Conservation (phyloP, 2,113 vertebrate genomes). For the Pyrgilauda ruficollis region DNA sequence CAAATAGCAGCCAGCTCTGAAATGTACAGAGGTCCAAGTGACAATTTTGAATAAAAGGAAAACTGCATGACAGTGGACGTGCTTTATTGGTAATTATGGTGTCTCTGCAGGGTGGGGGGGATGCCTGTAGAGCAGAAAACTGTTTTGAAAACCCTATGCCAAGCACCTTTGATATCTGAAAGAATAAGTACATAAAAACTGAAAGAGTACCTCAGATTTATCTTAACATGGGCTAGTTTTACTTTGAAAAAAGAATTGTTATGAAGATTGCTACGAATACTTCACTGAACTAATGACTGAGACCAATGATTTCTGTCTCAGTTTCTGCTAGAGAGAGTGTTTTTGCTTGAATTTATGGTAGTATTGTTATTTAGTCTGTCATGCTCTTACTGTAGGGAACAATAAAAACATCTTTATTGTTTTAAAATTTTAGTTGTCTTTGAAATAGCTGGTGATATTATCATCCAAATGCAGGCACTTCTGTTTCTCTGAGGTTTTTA, state of each 20-base stretch:
- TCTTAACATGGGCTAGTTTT: not conserved
- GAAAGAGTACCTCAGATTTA: not conserved
- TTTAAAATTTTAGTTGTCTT: conserved; percentile 58
- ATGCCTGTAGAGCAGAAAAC: not conserved
- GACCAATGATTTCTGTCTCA: not conserved
- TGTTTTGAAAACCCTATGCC: not conserved
- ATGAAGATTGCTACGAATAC: not conserved
- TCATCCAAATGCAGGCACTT: conserved; percentile 41
- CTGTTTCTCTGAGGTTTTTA: conserved; percentile 48
- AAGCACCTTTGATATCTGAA: not conserved
- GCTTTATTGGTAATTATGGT: not conserved
- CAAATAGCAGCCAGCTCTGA: not conserved
- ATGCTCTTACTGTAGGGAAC: conserved; percentile 36
- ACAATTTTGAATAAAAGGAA: not conserved
- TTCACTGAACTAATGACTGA: not conserved
- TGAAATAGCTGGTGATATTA: conserved; percentile 35
- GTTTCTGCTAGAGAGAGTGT: not conserved
- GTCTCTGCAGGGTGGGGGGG: not conserved
- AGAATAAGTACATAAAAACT: not conserved
- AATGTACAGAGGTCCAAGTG: not conserved
- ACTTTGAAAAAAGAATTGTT: conserved; percentile 10
- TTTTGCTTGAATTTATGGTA: conserved; percentile 20
- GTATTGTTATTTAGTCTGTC: conserved; percentile 28
- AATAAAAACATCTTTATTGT: conserved; percentile 42
- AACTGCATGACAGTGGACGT: not conserved